Evolutionary conservation across 2,888 invertebrate species (phyloP).

Genomic region (Oasisia sp.): DNA sequence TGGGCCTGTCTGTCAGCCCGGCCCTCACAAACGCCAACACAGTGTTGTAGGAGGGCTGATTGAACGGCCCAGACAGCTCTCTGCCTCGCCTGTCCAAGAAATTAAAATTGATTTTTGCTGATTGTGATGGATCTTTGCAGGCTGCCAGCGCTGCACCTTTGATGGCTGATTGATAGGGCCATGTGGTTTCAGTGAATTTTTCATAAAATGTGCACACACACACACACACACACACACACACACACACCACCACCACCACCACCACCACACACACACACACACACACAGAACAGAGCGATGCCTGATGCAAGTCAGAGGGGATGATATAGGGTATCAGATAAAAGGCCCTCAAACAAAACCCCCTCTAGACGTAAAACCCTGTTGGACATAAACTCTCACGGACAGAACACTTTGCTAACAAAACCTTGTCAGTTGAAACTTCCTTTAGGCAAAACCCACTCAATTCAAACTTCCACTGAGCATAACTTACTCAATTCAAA

Average conservation of each 20-base stretch:
- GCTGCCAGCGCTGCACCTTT: neutral
- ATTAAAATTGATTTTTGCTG: conserved; percentile 12
- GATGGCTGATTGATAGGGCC: conserved; percentile 3
- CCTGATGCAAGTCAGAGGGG: neutral
- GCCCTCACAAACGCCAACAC: neutral
- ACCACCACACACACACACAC: too few species aligned
- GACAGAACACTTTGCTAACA: too few species aligned
- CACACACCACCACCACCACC: too few species aligned
- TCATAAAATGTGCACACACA: neutral
- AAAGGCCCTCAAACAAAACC: too few species aligned
- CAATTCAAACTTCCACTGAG: too few species aligned
- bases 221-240: too few species aligned
- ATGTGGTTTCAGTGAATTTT: neutral
- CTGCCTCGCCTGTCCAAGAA: neutral
- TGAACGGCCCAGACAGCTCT: neutral
- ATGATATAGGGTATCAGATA: neutral
- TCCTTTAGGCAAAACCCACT: too few species aligned
- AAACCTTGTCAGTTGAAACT: too few species aligned
- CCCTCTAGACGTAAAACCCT: too few species aligned
- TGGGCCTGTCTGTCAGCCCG: neutral
- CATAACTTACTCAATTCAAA: too few species aligned
- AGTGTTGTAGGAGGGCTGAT: neutral
- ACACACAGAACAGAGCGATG: neutral
- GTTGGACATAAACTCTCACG: too few species aligned
- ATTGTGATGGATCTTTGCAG: neutral